phyloP scores from a whole-genome alignment of 2,888 invertebrate species.

The Caenorhabditis japonica region DNA sequence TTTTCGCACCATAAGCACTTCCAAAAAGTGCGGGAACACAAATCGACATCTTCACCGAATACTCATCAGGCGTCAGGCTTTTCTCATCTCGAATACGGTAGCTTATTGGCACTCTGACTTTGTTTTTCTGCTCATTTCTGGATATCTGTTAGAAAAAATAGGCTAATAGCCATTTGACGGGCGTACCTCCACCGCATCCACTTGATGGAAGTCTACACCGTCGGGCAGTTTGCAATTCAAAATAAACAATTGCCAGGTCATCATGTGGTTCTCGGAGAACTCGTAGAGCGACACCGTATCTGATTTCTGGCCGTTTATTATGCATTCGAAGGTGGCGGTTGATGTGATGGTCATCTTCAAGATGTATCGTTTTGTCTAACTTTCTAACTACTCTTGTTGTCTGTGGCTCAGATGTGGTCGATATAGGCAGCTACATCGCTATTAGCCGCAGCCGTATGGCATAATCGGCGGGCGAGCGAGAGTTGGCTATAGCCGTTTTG shows the following conservation, averaged over 20 bases:
- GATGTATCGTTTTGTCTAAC: too few species aligned
- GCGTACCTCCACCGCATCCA: conserved; percentile 30
- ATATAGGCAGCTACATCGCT: too few species aligned
- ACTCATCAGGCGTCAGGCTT: conserved; percentile 20
- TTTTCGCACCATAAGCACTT: conserved; percentile 35
- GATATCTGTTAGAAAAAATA: not conserved
- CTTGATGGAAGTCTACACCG: conserved; percentile 7
- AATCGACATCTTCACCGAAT: conserved; percentile 41
- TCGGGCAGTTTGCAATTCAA: conserved; percentile 51
- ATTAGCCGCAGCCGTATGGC: too few species aligned
- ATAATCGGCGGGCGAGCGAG: too few species aligned
- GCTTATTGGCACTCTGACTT: conserved; percentile 18
- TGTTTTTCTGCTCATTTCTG: too few species aligned
- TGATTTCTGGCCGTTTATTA: conserved; percentile 19
- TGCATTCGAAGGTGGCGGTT: conserved; percentile 23
- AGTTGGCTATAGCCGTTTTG: too few species aligned
- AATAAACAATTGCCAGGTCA: conserved; percentile 46
- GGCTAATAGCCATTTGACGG: not conserved
- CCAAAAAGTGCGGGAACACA: conserved; percentile 62
- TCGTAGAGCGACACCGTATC: conserved; percentile 39
- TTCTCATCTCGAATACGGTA: conserved; percentile 51
- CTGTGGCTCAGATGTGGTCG: too few species aligned
- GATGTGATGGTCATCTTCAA: conserved; percentile 25
- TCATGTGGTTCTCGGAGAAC: conserved; percentile 59
- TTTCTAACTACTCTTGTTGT: too few species aligned